Conservation (phyloP, 2,888 invertebrate species). For the Ophion slaviceki region DNA sequence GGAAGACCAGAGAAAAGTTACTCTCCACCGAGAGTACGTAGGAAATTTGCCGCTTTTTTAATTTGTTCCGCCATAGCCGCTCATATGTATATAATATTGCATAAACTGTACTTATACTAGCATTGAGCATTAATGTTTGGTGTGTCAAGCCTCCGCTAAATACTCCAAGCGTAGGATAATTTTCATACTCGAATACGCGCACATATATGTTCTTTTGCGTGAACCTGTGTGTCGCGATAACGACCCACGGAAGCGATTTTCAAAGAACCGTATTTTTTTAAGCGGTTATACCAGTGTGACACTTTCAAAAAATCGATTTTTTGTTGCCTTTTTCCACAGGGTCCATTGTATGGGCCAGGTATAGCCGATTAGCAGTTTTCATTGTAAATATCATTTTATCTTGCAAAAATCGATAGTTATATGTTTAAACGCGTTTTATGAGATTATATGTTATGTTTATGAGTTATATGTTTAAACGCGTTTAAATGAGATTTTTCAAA, state of each 20-base stretch:
- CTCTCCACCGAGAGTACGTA: background rate
- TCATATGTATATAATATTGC: conserved; percentile 62
- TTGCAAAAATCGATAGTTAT: too few relatives aligned
- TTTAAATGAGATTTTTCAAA: too few relatives aligned
- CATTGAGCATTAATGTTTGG: conserved; percentile 52
- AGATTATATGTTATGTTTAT: too few relatives aligned
- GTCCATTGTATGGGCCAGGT: too few relatives aligned
- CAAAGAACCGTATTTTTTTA: conserved; percentile 45
- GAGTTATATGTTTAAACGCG: too few relatives aligned
- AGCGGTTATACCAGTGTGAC: background rate
- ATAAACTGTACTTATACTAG: conserved; percentile 64
- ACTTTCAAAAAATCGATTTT: too few relatives aligned
- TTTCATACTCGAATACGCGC: conserved; percentile 31
- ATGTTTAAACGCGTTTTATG: too few relatives aligned
- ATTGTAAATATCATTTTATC: too few relatives aligned
- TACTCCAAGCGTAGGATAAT: conserved; percentile 26
- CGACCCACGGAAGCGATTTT: conserved; percentile 11
- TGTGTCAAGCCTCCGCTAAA: conserved; percentile 26
- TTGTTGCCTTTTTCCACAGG: too few relatives aligned
- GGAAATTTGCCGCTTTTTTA: too few relatives aligned
- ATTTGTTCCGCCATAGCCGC: conserved; percentile 31
- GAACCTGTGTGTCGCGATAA: conserved; percentile 16
- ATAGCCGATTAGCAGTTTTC: too few relatives aligned
- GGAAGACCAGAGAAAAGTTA: background rate
- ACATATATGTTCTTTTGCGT: conserved; percentile 21